phyloP scores from a whole-genome alignment of 2,797 vertebrate species.

The Novumbra hubbsi region DNA sequence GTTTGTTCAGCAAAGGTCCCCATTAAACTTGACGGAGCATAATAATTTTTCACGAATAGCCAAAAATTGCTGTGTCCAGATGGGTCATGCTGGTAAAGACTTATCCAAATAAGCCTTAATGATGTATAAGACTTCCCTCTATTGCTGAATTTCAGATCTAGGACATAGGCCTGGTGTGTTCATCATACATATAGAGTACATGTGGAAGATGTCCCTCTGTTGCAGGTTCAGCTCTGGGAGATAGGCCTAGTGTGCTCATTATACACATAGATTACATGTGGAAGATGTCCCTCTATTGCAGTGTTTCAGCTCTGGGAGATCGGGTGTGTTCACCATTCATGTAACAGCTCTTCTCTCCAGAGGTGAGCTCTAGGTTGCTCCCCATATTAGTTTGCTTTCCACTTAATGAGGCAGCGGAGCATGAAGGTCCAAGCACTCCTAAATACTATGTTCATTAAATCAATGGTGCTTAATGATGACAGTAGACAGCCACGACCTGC shows the following conservation, averaged over 20 bases:
- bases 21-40: too few species aligned
- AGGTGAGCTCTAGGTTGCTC: constrained; percentile 80
- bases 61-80: background rate
- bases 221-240: background rate
- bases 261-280: background rate
- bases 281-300: background rate
- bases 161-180: too few species aligned
- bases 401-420: constrained; percentile 78
- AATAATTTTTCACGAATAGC: too few species aligned
- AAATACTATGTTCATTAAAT: constrained; percentile 79
- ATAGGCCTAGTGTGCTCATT: too few species aligned
- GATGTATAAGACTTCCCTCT: background rate
- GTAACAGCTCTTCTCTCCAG: constrained; percentile 54
- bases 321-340: constrained; percentile 14
- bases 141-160: too few species aligned
- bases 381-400: constrained; percentile 78
- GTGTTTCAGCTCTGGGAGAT: constrained; percentile 2
- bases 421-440: constrained; percentile 81
- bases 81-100: background rate
- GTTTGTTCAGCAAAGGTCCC: too few species aligned
- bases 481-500: constrained; percentile 69
- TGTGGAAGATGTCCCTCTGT: background rate
- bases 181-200: background rate
- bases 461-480: constrained; percentile 78
- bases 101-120: too few species aligned